A percentile compares a stretch with the other conserved stretches of the same genome.
Evolutionary conservation across 1,140 invertebrate genomes (phyloP).

Genomic region (Trichonephila inaurata): DNA sequence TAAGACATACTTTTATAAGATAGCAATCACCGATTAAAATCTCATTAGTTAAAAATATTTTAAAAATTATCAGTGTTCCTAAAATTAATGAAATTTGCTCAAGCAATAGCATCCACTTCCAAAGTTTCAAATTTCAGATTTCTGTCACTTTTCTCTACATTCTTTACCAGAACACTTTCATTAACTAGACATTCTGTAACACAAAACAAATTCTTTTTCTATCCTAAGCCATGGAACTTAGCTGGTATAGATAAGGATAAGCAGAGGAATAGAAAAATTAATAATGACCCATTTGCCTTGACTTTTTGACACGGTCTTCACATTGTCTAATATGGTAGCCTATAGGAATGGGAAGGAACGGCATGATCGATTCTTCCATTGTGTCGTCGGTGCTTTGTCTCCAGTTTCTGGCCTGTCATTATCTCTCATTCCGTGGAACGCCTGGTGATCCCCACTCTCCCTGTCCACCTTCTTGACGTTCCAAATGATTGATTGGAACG

Average conservation of each 20-base stretch:
- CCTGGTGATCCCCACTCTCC: background rate
- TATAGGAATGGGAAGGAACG: conserved; percentile 16
- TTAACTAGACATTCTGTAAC: background rate
- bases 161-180: background rate
- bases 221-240: background rate
- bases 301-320: conserved; percentile 58
- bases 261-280: conserved; percentile 18
- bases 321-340: conserved; percentile 23
- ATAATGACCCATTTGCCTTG: conserved; percentile 55
- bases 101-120: too few relatives aligned
- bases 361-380: conserved; percentile 64
- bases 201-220: background rate
- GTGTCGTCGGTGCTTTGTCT: conserved; percentile 64
- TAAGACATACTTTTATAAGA: too few relatives aligned
- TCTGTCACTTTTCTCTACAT: background rate
- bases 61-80: too few relatives aligned
- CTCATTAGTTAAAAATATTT: too few relatives aligned
- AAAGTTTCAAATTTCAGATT: too few relatives aligned
- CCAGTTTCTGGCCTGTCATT: conserved; percentile 68
- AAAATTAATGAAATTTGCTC: too few relatives aligned
- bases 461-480: conserved; percentile 58
- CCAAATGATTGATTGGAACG: conserved; percentile 67
- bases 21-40: too few relatives aligned
- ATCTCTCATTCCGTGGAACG: conserved; percentile 65
- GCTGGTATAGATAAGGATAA: background rate